A percentile compares a stretch with the other conserved stretches of the same genome.
Evolutionary conservation across 2,888 invertebrate species (phyloP).

Genomic region (Adelognathus sp.): DNA sequence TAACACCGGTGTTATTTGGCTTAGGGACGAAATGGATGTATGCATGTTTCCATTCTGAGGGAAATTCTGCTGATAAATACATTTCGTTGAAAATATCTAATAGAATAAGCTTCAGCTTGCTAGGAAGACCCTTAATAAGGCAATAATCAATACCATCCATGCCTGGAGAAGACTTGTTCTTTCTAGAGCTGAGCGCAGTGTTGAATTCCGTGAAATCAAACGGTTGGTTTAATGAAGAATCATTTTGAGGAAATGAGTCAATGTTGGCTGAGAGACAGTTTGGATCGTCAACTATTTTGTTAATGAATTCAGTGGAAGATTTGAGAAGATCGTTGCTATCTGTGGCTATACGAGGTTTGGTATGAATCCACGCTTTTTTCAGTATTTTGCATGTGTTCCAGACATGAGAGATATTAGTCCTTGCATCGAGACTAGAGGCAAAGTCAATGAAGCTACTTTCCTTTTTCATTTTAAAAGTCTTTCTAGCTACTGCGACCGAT

Average conservation of each 20-base stretch:
- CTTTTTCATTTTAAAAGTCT: conserved; percentile 44
- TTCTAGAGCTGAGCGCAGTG: conserved; percentile 37
- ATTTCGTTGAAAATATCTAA: conserved; percentile 57
- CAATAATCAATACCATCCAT: conserved; percentile 53
- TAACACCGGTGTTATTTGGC: not conserved
- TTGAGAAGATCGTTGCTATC: not conserved
- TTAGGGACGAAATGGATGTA: conserved; percentile 52
- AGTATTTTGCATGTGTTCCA: conserved; percentile 52
- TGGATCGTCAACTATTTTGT: conserved; percentile 20
- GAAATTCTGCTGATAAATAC: conserved; percentile 16
- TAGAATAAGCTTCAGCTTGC: conserved; percentile 39
- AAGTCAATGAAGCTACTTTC: conserved; percentile 28
- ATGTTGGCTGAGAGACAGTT: not conserved
- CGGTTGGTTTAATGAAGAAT: not conserved
- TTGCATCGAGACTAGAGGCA: conserved; percentile 13
- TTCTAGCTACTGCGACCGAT: conserved; percentile 18
- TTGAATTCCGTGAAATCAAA: conserved; percentile 51
- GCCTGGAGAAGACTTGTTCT: conserved; percentile 52
- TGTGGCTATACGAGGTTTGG: not conserved
- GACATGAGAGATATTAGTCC: conserved; percentile 15
- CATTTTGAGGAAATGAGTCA: not conserved
- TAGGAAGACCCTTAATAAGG: conserved; percentile 30
- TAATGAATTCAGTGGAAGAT: not conserved
- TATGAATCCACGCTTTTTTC: conserved; percentile 43
- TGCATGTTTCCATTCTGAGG: conserved; percentile 22